Evolutionary conservation across 2,113 vertebrate genomes (phyloP), one percentile per base, ranked within the genome.

Genomic region (Neodontobutis hainanensis): DNA sequence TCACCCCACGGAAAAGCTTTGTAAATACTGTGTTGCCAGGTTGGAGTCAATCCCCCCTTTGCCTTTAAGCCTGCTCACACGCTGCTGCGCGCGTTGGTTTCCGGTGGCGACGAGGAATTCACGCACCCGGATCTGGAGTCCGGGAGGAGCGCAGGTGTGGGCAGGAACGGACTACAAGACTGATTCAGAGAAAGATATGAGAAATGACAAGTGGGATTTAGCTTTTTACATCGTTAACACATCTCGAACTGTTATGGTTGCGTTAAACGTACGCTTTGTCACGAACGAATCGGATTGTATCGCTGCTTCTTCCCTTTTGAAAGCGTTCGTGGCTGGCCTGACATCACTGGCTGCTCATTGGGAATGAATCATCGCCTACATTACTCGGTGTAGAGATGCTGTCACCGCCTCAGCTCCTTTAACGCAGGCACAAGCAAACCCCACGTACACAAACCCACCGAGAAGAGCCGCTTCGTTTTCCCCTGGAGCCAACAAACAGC

Each of bases 351-450:
- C 74, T 61, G 72, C 0, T 61, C 11, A 19, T 2, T 16, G 35
- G 58, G 77, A 10, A 65, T 88, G 80, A 88, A 81, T 86, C 85
- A 86, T 80, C 85, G 49, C 12, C 66, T 61, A 62, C 47, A 9
- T 50, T 11, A 2, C 51, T 58, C 51, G 59, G 65, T 12, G 6
- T 15, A 16, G 71, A 47, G 85, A 89, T 87, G 85, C 80, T 82
- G 75, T 8, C 68, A 49, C 66, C 15, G 68, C 35, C 73, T 11
- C 64, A 38, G 57, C 57, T 4, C 60, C 71, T 49, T 67, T 75
- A 73, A 76, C 36, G 68, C 66, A 0, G 16, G 38, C 62, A 35
- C 60, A 9, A n/a, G 10, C n/a, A 19, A 7, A 15, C 60, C 16
- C 5, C 55, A 35, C 42, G 10, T 8, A 43, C 61, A 10, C 58